phyloP scores from a whole-genome alignment of 2,797 vertebrate genomes.

The Halcyon badia region DNA sequence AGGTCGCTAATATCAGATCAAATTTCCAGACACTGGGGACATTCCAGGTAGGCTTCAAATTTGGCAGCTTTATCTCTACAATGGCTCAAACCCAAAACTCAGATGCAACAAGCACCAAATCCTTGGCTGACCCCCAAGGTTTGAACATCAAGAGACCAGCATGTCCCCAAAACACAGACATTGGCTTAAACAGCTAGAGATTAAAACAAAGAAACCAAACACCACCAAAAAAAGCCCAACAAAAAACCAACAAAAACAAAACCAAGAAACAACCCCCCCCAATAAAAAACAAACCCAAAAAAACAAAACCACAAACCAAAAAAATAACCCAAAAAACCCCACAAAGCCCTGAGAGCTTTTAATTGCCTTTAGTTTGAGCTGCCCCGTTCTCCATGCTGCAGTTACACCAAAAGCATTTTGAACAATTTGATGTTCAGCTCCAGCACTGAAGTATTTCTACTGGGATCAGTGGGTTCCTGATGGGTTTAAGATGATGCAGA shows the following conservation, averaged over 20 bases:
- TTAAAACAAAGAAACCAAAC: neutral
- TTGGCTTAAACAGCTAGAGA: neutral
- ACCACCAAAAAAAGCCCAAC: neutral
- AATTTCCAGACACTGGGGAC: neutral
- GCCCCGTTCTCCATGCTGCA: neutral
- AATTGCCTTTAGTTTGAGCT: neutral
- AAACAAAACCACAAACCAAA: no score
- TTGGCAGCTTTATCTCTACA: neutral
- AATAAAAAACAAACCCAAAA: neutral
- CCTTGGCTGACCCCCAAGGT: neutral
- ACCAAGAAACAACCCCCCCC: no score
- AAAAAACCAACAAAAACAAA: no score
- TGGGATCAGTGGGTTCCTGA: neutral
- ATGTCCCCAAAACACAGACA: neutral
- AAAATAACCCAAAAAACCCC: no score
- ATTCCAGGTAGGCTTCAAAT: neutral
- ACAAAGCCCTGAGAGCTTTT: neutral
- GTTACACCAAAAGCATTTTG: neutral
- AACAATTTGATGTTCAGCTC: neutral
- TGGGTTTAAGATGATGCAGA: neutral
- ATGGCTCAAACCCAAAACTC: neutral
- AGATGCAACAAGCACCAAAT: neutral
- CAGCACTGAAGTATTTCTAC: neutral
- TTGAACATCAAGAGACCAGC: neutral
- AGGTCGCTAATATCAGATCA: neutral